Base-by-base conservation (phyloP, 2,888 invertebrate genomes). In the Cistogaster globosa region DNA sequence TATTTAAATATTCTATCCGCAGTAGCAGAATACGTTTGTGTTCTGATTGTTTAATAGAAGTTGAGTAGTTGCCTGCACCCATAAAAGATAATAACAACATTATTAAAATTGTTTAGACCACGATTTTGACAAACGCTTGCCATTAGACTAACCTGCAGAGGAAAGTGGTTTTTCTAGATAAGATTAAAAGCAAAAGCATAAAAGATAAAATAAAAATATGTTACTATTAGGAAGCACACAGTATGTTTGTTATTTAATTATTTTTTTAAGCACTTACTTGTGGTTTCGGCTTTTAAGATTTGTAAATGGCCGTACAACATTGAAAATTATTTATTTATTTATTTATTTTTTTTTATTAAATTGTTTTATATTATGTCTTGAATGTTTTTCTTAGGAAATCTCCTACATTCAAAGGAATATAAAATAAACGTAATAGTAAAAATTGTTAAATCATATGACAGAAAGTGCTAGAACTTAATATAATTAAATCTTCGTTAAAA, bases 51-150 rank as follows among this genome's bases (percentile, higher is more conserved):
- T 42, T 11, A 12, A 12, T 42, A 42, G 2, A 12, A 42, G 42
- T 42, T 12, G 12, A 42, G 38, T 38, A 69, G 55, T 45, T 77
- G 77, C 55, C 71, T 84, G 84, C 84, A 81, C 84, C 80, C 76
- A 84, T 81, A 68, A 72, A 79, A 76, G 65, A 84, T 75, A 58
- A 79, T 57, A 72, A 77, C 57, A 67, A 55, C 80, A 81, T 80
- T 84, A 77, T 77, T 80, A 55, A 72, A 84, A 84, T 84, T 81
- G 72, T 83, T 77, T n/a, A 57, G n/a, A 58, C n/a, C 42, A 72
- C 58, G 38, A 32, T 65, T 60, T 11, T 42, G 12, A 51, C 45
- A 71, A 53, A 79, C 57, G 42, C 16, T 7, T 48, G 38, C 60
- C n/a, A 53, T 65, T 38, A 11, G 26, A 45, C 9, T 48, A n/a